Base-by-base conservation (phyloP, 2,113 vertebrate species). In the Alosa alosa region DNA sequence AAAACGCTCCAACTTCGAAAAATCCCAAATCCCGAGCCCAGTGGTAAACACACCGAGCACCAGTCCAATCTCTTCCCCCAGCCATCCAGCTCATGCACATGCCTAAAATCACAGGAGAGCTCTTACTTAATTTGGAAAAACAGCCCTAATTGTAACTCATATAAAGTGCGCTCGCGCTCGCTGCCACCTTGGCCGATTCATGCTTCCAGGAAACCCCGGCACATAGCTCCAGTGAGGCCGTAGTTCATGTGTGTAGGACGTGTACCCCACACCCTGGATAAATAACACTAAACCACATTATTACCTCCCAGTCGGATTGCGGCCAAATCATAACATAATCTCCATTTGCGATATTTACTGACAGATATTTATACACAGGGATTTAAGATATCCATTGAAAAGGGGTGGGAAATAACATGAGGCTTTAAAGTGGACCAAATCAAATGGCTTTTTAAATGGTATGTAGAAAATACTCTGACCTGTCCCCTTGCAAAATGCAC, bases 61-160 rank as follows among this genome's bases (percentile, higher is more conserved):
- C 60, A 64, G 60, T 64, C 60, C 60, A 64, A 64, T 25, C 22
- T 64, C 60, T 31, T 31, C 31, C 31, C 31, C 4, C 60, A 64
- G 60, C 60, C 60, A 25, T 64, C 60, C 60, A 64, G 60, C 60
- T 64, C 60, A 25, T 64, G 25, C 60, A 9, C 60, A 64, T 64
- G 60, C 60, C 60, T 64, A 25, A 64, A 64, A 64, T 64, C 60
- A 64, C 60, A 64, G 60, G 68, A 75, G 68, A 75, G 68, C 68
- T 75, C 68, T 75, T 75, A 75, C 39, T 75, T 75, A 9, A 75
- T 75, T 75, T 75, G 68, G 68, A 75, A 75, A 75, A 75, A 15
- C 68, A 36, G 68, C 68, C 68, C 31, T 75, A 75, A 75, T 75
- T 75, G 68, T 31, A 31, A 75, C 8, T 64, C 60, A 1, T 75